Percentiles rank a stretch among this genome's conserved stretches.
phyloP scores from a whole-genome alignment of 2,888 invertebrate species.

The Conus canariensis region DNA sequence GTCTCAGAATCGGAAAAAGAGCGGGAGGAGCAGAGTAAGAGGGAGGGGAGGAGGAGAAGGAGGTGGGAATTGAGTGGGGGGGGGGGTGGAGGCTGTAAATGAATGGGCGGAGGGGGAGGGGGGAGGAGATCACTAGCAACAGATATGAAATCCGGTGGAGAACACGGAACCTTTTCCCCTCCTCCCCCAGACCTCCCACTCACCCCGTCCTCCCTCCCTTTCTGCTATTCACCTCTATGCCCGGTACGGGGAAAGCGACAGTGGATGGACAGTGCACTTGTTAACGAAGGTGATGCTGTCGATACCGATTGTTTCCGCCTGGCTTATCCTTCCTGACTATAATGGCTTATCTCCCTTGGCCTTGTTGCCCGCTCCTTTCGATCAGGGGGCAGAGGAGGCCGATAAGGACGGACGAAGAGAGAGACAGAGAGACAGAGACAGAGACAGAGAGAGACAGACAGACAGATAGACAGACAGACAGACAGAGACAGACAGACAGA shows the following conservation, averaged over 20 bases:
- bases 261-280: not conserved
- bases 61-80: not conserved
- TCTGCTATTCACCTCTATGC: not conserved
- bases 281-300: slow-evolving; percentile 9
- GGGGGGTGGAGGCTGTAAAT: not conserved
- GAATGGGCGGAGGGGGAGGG: not conserved
- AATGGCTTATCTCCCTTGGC: slow-evolving; percentile 6
- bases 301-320: not conserved
- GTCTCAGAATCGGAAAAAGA: no score
- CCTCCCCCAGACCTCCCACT: not conserved
- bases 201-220: not conserved
- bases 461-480: not conserved
- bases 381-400: not conserved
- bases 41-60: not conserved
- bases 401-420: not conserved
- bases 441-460: not conserved
- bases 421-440: slow-evolving; percentile 3
- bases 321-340: slow-evolving; percentile 6
- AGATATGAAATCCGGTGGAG: no score
- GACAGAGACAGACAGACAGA: slow-evolving; percentile 14
- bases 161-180: no score
- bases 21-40: not conserved
- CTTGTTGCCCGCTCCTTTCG: not conserved
- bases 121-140: no score
- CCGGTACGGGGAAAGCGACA: not conserved